A percentile compares a stretch with the other conserved stretches of the same genome.
These are phyloP conservation scores for Psylliodes chrysocephalus DNA, from an alignment of 2,888 invertebrate species.

Conservation along the genomic window DNA sequence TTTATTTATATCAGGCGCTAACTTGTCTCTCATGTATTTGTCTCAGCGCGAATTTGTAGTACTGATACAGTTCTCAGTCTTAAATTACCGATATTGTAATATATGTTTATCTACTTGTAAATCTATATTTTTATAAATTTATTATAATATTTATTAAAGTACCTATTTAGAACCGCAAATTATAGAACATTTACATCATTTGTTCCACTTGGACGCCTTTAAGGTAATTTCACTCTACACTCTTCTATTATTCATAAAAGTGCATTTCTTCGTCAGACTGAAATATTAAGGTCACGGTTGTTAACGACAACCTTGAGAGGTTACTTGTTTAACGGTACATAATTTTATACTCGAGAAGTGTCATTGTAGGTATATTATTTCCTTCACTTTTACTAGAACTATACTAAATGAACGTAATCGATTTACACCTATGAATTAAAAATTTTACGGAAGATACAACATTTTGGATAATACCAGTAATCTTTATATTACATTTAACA, in stretches of 20 bases:
- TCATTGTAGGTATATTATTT: background rate
- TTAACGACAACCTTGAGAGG: slow-evolving; percentile 21
- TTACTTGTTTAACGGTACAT: slow-evolving; percentile 1
- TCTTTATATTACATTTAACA: background rate
- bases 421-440: background rate
- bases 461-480: background rate
- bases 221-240: background rate
- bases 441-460: background rate
- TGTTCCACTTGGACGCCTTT: background rate
- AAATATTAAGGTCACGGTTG: slow-evolving; percentile 17
- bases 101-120: too few species aligned
- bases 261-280: background rate
- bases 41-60: too few species aligned
- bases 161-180: too few species aligned
- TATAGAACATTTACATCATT: too few species aligned
- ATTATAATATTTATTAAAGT: too few species aligned
- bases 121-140: too few species aligned
- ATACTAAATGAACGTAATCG: background rate
- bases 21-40: too few species aligned
- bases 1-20: too few species aligned
- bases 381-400: slow-evolving; percentile 26
- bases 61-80: too few species aligned
- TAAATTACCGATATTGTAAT: too few species aligned
- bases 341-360: slow-evolving; percentile 5
- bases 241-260: background rate